Conservation (phyloP, 2,888 invertebrate genomes). For the Dioctria rufipes region DNA sequence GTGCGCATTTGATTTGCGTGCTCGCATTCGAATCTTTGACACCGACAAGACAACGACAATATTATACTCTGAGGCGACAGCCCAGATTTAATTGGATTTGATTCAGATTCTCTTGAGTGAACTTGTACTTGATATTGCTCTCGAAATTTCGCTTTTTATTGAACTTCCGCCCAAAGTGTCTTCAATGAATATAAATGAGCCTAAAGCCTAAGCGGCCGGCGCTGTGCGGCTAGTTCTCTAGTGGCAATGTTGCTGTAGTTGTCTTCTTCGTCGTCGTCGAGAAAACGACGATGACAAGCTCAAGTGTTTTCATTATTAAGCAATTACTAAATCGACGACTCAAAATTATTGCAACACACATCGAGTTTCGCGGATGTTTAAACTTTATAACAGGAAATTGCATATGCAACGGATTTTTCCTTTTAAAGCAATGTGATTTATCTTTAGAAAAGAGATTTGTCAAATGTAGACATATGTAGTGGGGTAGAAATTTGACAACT, state of each 20-base stretch:
- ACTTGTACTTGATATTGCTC: conserved; percentile 59
- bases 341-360: conserved; percentile 43
- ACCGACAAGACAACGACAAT: background rate
- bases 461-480: no score
- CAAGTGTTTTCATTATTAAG: conserved; percentile 53
- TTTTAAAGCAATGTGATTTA: background rate
- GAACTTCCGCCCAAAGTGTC: conserved; percentile 55
- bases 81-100: conserved; percentile 19
- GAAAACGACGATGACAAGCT: background rate
- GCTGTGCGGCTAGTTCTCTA: conserved; percentile 24
- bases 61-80: background rate
- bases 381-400: conserved; percentile 43
- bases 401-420: conserved; percentile 31
- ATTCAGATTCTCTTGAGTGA: conserved; percentile 49
- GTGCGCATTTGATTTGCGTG: background rate
- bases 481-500: no score
- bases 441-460: background rate
- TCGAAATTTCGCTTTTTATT: conserved; percentile 56
- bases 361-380: conserved; percentile 40
- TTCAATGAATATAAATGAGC: conserved; percentile 49
- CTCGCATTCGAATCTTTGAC: background rate
- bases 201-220: conserved; percentile 18
- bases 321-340: conserved; percentile 52
- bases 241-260: background rate
- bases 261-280: no score